A percentile compares a stretch with the other conserved stretches of the same genome.
These are phyloP conservation scores for Saccostrea cuccullata DNA, from an alignment of 1,140 invertebrate species.

Conservation along the genomic window DNA sequence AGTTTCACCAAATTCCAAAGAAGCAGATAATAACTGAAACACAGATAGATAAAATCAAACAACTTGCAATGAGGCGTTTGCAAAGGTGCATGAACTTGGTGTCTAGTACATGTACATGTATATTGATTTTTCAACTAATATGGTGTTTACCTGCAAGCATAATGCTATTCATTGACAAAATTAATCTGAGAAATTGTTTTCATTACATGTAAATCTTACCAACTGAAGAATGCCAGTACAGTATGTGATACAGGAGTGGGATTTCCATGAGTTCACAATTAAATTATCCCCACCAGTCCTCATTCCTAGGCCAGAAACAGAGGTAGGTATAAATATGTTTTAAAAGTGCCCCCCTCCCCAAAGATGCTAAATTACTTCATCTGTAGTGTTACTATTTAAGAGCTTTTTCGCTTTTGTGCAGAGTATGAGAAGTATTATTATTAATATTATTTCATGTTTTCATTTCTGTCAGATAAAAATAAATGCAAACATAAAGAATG, in stretches of 20 bases:
- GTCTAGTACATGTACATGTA: neutral
- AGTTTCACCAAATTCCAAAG: neutral
- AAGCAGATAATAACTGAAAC: neutral
- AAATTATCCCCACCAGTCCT: slow-evolving; percentile 85
- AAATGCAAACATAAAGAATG: too few species aligned
- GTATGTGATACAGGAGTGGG: slow-evolving; percentile 87
- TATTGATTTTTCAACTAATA: neutral
- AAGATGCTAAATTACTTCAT: too few species aligned
- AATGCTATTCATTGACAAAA: too few species aligned
- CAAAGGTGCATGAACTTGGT: neutral
- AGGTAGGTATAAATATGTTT: slow-evolving; percentile 74
- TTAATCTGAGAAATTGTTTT: too few species aligned
- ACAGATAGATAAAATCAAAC: neutral
- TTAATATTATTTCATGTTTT: too few species aligned
- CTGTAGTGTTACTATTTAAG: too few species aligned
- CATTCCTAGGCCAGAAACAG: slow-evolving; percentile 88
- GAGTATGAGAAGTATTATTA: too few species aligned
- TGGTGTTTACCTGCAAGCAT: too few species aligned
- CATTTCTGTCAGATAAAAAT: too few species aligned
- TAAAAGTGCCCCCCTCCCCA: neutral
- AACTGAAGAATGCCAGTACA: slow-evolving; percentile 82
- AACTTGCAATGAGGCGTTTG: neutral
- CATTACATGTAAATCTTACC: neutral
- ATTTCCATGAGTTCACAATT: slow-evolving; percentile 84
- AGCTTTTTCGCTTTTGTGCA: too few species aligned